These are phyloP conservation scores for Butorides virescens DNA, from an alignment of 2,113 vertebrate genomes.

Conservation along the genomic window DNA sequence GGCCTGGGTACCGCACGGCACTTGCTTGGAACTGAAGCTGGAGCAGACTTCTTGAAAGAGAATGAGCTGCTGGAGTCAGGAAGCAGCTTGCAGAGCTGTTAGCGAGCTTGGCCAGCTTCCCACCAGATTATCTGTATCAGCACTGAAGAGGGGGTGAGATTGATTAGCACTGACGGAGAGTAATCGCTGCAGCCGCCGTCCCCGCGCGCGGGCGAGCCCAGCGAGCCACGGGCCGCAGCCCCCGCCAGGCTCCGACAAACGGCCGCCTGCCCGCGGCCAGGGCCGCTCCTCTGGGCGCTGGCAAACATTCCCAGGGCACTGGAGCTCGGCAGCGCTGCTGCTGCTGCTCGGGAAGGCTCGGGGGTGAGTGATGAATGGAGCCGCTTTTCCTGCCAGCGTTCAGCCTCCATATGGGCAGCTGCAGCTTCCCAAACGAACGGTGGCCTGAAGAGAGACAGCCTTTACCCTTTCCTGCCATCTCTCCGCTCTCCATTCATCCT, in stretches of 20 bases:
- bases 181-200: constrained; percentile 50
- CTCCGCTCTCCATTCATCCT: background rate
- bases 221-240: constrained; percentile 27
- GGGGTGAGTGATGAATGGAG: background rate
- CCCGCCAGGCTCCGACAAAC: constrained; percentile 53
- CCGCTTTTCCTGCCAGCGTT: constrained; percentile 6
- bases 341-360: background rate
- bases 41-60: constrained; percentile 4
- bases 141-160: constrained; percentile 64
- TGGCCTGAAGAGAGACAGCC: background rate
- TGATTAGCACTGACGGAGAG: constrained; percentile 68
- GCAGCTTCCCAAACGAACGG: background rate
- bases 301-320: constrained; percentile 19
- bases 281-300: constrained; percentile 30
- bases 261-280: constrained; percentile 68
- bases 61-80: constrained; percentile 3
- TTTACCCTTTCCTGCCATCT: background rate
- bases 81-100: constrained; percentile 52
- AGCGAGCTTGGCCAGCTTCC: constrained; percentile 61
- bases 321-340: background rate
- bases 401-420: background rate
- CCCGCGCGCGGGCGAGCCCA: background rate
- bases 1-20: background rate
- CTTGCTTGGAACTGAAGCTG: constrained; percentile 37
- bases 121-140: constrained; percentile 55